These are phyloP conservation scores for Sitophilus oryzae DNA, from an alignment of 1,140 invertebrate genomes.

Conservation along the genomic window DNA sequence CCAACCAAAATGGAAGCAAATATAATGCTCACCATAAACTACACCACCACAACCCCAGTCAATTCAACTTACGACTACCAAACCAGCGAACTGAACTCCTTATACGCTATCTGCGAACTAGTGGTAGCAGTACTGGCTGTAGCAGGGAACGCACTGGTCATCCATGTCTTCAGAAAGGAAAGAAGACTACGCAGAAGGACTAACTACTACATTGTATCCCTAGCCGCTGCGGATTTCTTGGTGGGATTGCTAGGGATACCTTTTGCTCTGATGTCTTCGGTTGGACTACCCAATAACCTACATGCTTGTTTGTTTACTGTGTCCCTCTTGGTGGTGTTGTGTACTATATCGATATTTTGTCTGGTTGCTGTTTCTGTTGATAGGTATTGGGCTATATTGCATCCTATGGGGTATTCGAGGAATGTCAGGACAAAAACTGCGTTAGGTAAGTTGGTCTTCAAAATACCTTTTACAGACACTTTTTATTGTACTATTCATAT, in stretches of 20 bases:
- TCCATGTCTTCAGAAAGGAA: conserved; percentile 74
- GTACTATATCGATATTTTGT: conserved; percentile 88
- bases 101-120: conserved; percentile 70
- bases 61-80: conserved; percentile 27
- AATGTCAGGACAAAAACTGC: conserved; percentile 79
- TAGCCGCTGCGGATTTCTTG: conserved; percentile 79
- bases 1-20: conserved; percentile 11
- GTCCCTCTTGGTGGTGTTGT: conserved; percentile 78
- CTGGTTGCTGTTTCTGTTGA: conserved; percentile 86
- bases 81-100: conserved; percentile 51
- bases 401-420: conserved; percentile 83
- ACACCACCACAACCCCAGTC: background rate
- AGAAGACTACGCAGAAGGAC: conserved; percentile 70
- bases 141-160: conserved; percentile 78
- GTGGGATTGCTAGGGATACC: conserved; percentile 75
- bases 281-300: conserved; percentile 70
- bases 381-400: conserved; percentile 85
- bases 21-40: too few species aligned
- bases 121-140: conserved; percentile 75
- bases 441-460: conserved; percentile 57
- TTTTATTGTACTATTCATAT: too few species aligned
- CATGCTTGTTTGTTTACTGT: conserved; percentile 82
- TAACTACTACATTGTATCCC: conserved; percentile 86
- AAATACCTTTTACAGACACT: too few species aligned
- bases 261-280: conserved; percentile 72